Evolutionary conservation across 1,140 invertebrate species (phyloP).

Genomic region (Lutraria rhynchaena): DNA sequence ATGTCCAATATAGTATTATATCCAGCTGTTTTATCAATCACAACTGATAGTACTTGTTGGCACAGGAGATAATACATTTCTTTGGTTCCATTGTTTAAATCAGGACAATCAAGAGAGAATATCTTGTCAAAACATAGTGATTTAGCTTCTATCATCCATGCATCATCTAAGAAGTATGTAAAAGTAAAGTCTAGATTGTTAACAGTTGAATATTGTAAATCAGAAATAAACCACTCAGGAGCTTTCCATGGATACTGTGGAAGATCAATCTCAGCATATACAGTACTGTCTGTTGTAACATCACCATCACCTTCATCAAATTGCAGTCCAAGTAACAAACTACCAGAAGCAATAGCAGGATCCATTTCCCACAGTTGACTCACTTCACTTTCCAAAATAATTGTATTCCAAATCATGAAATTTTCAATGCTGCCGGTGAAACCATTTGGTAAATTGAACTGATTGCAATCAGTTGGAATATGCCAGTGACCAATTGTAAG

Average conservation of each 20-base stretch:
- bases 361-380: slow-evolving; percentile 61
- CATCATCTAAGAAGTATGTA: slow-evolving; percentile 18
- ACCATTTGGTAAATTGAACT: slow-evolving; percentile 27
- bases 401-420: slow-evolving; percentile 64
- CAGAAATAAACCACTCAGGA: slow-evolving; percentile 65
- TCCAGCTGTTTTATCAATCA: slow-evolving; percentile 16
- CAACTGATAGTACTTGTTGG: slow-evolving; percentile 46
- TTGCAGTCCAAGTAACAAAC: slow-evolving; percentile 54
- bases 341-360: slow-evolving; percentile 41
- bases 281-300: slow-evolving; percentile 46
- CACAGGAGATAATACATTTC: slow-evolving; percentile 60
- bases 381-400: slow-evolving; percentile 59
- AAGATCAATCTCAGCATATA: slow-evolving; percentile 17
- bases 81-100: slow-evolving; percentile 29
- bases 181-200: slow-evolving; percentile 5
- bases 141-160: slow-evolving; percentile 13
- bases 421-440: slow-evolving; percentile 67
- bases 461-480: slow-evolving; percentile 51
- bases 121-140: slow-evolving; percentile 1
- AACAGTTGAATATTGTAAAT: slow-evolving; percentile 28
- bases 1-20: slow-evolving; percentile 46
- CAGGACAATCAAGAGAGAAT: neutral
- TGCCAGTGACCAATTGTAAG: slow-evolving; percentile 68
- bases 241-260: slow-evolving; percentile 61
- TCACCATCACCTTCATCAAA: slow-evolving; percentile 69